Evolutionary conservation across 2,888 invertebrate species (phyloP).

Genomic region (Chrysolina haemoptera): DNA sequence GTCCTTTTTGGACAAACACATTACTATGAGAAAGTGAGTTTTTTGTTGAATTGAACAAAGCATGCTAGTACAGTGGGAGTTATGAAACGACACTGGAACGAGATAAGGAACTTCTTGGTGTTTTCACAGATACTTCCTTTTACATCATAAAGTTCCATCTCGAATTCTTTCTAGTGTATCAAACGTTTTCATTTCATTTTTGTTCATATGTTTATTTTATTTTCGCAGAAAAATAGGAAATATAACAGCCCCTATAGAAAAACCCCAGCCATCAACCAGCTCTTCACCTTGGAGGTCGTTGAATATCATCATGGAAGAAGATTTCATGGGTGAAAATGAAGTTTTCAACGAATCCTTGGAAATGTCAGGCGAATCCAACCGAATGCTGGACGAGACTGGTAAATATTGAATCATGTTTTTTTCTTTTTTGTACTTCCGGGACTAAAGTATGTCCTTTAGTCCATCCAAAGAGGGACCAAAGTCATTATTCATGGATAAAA

Average conservation of each 20-base stretch:
- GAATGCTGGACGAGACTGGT: no score
- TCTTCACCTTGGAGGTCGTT: background rate
- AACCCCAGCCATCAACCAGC: background rate
- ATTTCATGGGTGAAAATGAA: background rate
- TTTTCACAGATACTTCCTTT: no score
- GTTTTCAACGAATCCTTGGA: background rate
- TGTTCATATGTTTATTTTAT: no score
- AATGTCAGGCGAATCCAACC: background rate
- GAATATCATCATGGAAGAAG: background rate
- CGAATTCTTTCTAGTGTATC: background rate
- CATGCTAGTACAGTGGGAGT: background rate
- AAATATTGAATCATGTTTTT: background rate
- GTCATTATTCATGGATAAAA: no score
- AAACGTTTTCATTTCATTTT: background rate
- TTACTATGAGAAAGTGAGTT: no score
- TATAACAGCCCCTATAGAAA: background rate
- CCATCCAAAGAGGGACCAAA: no score
- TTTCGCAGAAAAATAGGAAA: conserved; percentile 2
- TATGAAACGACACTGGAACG: background rate
- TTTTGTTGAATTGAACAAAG: background rate
- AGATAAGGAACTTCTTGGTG: background rate
- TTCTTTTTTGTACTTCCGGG: no score
- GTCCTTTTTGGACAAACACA: no score
- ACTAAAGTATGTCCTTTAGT: no score
- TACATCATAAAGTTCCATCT: background rate